Base-by-base conservation (phyloP, 1,140 invertebrate species). In the Euura saliciscinereae region DNA sequence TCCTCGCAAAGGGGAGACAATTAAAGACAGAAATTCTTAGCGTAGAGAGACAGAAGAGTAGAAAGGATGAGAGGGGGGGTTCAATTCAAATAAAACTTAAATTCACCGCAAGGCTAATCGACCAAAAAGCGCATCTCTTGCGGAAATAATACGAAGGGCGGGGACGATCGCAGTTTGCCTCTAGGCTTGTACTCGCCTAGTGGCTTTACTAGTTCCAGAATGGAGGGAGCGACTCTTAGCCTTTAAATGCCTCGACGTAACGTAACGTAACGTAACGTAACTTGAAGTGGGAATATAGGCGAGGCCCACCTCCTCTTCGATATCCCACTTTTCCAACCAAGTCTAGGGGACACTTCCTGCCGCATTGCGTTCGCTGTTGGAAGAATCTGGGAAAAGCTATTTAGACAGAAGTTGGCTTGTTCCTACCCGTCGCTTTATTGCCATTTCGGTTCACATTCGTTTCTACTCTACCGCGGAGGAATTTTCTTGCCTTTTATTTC, bases 101-200 rank as follows among this genome's bases (percentile, higher is more conserved):
- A 59, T 59, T 59, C 51, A 59, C 51, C 51, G 51, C 51, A 59
- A 59, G 51, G 51, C 51, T 59, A 59, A 59, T 59, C 51, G 51
- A 59, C 51, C 51, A 59, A 59, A 59, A 59, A 59, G 51, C 51
- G 51, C 51, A 59, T 59, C 51, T 59, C 51, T 59, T 59, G 51
- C 51, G 51, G 51, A 59, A 59, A 59, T 59, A 59, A 59, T 59
- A 59, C 3, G 8, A 59, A 59, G 8, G 3, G 13, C 5, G 51
- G 51, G 51, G 10, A 8, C 51, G 28, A 28, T 28, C 5, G 3
- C 10, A 59, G 51, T 59, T 59, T 6, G 51, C 8, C 51, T 59
- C 13, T 59, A n/a, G 10, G 51, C 51, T 28, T 28, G 28, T 28
- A 28, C 28, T 28, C 28, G 28, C 28, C 28, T 28, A 28, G 28